Base-by-base conservation (phyloP, 2,888 invertebrate species). In the Pyrocoelia pectoralis region DNA sequence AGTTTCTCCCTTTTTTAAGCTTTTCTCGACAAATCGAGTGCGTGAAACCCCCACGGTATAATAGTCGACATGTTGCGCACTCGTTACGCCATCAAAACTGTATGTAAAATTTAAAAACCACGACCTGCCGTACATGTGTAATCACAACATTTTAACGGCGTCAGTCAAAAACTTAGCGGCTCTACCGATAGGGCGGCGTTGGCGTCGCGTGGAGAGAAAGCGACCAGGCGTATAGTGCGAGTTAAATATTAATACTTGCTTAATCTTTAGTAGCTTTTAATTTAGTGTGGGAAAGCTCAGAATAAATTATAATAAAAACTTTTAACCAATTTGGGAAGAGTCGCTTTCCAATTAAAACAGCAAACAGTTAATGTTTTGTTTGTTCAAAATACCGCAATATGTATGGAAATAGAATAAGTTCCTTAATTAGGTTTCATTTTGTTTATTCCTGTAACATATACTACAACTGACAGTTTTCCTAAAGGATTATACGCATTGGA, bases 201-300 rank as follows among this genome's bases (percentile, higher is more conserved):
- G n/a, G n/a, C n/a, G n/a, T n/a, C n/a, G n/a, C n/a, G n/a, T n/a
- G n/a, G n/a, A n/a, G n/a, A n/a, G n/a, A n/a, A n/a, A n/a, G n/a
- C n/a, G n/a, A n/a, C n/a, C n/a, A n/a, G n/a, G n/a, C n/a, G n/a
- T n/a, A 55, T 55, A 49, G 49, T 54, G 33, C 17, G 53, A 17
- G 33, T 46, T 59, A 53, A 48, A 49, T 60, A 60, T 60, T 54
- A 54, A 46, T 33, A 41, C 29, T 41, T 24, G 43, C 28, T 18
- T 57, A 52, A 59, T 59, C 59, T 46, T 51, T 53, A 33, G 33
- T 13, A 24, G 43, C 41, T 46, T 59, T 59, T 53, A 48, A 59
- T 48, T 38, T 40, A 40, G 41, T 38, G 14, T 8, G 48, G 14
- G 38, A 40, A 48, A 46, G 29, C 29, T 48, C 55, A 12, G 55